phyloP scores from a whole-genome alignment of 2,888 invertebrate genomes.

The Mallateleia sp. region DNA sequence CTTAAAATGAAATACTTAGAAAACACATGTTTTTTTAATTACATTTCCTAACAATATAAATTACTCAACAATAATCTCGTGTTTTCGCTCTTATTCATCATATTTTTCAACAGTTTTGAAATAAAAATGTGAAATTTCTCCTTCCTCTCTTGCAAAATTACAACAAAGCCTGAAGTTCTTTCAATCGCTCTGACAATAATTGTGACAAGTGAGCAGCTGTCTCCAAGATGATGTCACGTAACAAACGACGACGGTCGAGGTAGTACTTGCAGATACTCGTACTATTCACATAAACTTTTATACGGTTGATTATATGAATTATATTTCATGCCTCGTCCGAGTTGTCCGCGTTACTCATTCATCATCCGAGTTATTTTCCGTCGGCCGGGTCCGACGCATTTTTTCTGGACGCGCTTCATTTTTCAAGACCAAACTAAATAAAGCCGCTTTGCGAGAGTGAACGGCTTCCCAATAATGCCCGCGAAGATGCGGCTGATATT shows the following conservation, averaged over 20 bases:
- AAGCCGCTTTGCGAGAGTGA: constrained; percentile 23
- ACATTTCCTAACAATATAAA: no score
- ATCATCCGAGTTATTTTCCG: constrained; percentile 59
- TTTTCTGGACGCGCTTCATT: constrained; percentile 23
- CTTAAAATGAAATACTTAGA: no score
- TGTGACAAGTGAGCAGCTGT: constrained; percentile 65
- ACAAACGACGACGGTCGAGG: constrained; percentile 39
- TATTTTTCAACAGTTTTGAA: no score
- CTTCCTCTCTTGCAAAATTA: neutral
- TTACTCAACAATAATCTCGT: no score
- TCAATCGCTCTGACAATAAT: constrained; percentile 53
- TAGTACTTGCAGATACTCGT: constrained; percentile 29
- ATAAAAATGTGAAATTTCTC: no score
- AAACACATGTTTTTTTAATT: no score
- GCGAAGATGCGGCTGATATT: constrained; percentile 14
- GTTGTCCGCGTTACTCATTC: constrained; percentile 52
- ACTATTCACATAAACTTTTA: constrained; percentile 52
- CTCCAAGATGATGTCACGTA: constrained; percentile 67
- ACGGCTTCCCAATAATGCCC: constrained; percentile 6
- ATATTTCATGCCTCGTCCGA: constrained; percentile 58
- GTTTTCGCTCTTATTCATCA: no score
- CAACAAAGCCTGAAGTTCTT: constrained; percentile 32
- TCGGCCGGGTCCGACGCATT: neutral
- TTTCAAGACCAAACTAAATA: constrained; percentile 26
- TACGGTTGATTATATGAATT: constrained; percentile 68